These are phyloP conservation scores for Rhabditophanes sp. DNA, from an alignment of 2,888 invertebrate species.

Conservation along the genomic window DNA sequence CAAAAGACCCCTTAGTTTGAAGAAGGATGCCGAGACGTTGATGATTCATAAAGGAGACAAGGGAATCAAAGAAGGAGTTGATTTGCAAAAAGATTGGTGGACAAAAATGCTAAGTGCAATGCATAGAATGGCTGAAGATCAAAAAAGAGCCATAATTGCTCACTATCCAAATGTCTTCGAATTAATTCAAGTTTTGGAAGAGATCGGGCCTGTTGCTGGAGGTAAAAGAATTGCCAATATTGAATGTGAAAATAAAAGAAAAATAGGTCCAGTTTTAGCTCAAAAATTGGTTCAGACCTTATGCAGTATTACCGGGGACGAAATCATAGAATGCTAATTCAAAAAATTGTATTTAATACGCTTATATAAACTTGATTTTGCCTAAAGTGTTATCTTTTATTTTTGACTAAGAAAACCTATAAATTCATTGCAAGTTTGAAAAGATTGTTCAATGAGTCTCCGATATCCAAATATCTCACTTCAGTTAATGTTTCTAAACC, in stretches of 20 bases:
- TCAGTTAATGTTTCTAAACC: constrained; percentile 51
- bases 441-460: no score
- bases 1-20: constrained; percentile 18
- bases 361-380: no score
- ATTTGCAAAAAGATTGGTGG: constrained; percentile 18
- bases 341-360: no score
- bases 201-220: constrained; percentile 2
- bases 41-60: constrained; percentile 10
- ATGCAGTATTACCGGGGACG: no score
- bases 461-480: no score
- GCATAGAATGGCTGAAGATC: constrained; percentile 19
- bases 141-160: constrained; percentile 12
- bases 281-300: constrained; percentile 19
- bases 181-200: constrained; percentile 13
- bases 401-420: no score
- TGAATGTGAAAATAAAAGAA: constrained; percentile 9
- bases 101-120: constrained; percentile 15
- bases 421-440: no score
- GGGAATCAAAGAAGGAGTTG: constrained; percentile 18
- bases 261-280: constrained; percentile 20
- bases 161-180: constrained; percentile 19
- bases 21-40: constrained; percentile 4
- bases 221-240: constrained; percentile 11
- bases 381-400: no score
- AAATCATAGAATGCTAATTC: no score